Percentiles rank a stretch among this genome's conserved stretches.
Conservation (phyloP, 2,888 invertebrate species). For the Cephus sareptanus region DNA sequence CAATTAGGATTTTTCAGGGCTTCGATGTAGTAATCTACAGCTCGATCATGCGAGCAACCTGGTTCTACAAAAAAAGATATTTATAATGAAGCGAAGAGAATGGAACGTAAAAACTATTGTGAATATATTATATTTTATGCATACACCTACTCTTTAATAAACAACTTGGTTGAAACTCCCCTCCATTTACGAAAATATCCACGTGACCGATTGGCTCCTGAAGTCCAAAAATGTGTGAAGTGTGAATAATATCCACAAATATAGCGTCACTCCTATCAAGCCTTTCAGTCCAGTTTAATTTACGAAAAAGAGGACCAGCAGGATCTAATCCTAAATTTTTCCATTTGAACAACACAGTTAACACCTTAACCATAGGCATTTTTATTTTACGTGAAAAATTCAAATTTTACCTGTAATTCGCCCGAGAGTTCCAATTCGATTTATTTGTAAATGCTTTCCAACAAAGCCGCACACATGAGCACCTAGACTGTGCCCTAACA, state of each 20-base stretch:
- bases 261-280: conserved; percentile 11
- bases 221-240: conserved; percentile 12
- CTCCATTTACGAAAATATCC: conserved; percentile 15
- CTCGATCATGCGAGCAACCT: conserved; percentile 15
- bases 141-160: conserved; percentile 4
- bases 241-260: conserved; percentile 16
- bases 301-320: conserved; percentile 11
- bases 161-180: conserved; percentile 10
- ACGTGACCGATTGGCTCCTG: conserved; percentile 15
- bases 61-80: conserved; percentile 4
- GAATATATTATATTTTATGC: neutral
- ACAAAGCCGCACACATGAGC: conserved; percentile 16
- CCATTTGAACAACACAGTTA: too few relatives aligned
- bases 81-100: neutral
- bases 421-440: neutral
- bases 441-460: conserved; percentile 4
- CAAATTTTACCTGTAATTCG: conserved; percentile 9
- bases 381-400: neutral
- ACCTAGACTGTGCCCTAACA: conserved; percentile 17
- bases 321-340: conserved; percentile 13
- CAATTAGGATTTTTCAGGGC: conserved; percentile 9
- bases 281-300: neutral
- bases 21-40: conserved; percentile 14
- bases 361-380: neutral
- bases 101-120: neutral